A percentile compares a stretch with the other conserved stretches of the same genome.
These are phyloP conservation scores for Passerina amoena DNA, from an alignment of 2,113 vertebrate species.

Conservation along the genomic window DNA sequence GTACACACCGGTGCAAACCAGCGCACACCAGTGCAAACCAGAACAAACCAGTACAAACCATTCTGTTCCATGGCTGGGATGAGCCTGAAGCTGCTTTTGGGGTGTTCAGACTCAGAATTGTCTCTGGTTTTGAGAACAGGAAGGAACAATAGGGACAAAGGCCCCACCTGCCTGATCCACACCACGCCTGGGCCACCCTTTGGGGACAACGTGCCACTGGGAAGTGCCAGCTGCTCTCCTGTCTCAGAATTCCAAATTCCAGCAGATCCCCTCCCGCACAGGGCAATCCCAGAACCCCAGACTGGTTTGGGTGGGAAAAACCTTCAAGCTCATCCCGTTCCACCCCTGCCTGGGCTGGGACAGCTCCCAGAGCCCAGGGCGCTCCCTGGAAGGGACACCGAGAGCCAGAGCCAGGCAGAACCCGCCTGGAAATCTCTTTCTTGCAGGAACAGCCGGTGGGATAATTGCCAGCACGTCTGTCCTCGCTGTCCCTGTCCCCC, in stretches of 20 bases:
- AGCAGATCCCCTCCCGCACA: not conserved
- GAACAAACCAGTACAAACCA: rapidly evolving
- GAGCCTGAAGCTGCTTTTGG: not conserved
- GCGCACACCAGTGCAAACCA: rapidly evolving
- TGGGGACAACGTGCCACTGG: not conserved
- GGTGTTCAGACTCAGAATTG: rapidly evolving
- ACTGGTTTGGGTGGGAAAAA: not conserved
- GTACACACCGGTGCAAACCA: not conserved
- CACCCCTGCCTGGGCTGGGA: not conserved
- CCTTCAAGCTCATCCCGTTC: not conserved
- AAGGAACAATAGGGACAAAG: not conserved
- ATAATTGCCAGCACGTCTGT: not conserved
- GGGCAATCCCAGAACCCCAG: not conserved
- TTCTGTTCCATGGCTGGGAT: not conserved
- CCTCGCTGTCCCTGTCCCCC: not conserved
- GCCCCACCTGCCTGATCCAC: not conserved
- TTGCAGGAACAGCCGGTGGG: not conserved
- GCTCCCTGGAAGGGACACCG: not conserved
- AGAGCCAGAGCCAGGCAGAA: not conserved
- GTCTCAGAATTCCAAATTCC: not conserved
- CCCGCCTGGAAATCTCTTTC: not conserved
- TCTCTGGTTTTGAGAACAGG: rapidly evolving
- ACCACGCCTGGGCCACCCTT: not conserved
- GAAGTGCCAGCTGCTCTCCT: not conserved
- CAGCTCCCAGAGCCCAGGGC: rapidly evolving